Percentiles rank a stretch among this genome's conserved stretches.
phyloP scores from a whole-genome alignment of 2,113 vertebrate genomes.

The Numida meleagris region DNA sequence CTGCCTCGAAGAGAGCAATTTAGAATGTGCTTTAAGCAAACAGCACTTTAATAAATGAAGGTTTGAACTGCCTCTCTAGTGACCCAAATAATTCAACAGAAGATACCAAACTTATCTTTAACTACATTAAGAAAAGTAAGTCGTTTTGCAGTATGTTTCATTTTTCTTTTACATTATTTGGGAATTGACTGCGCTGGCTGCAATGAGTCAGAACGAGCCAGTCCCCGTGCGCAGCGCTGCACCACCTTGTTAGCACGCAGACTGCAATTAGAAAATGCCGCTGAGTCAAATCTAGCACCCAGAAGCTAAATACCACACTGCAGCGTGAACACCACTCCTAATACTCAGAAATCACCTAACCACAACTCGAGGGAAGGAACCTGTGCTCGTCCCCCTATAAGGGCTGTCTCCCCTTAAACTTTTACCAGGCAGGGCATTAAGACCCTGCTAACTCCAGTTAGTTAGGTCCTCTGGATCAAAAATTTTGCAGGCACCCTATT shows the following conservation, averaged over 20 bases:
- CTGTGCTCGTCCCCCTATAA: rapidly evolving
- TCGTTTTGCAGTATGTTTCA: neutral
- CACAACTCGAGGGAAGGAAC: neutral
- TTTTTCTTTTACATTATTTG: neutral
- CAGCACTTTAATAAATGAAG: constrained; percentile 42
- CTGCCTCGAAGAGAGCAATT: constrained; percentile 16
- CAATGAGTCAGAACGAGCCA: neutral
- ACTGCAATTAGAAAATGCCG: neutral
- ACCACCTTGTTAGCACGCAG: neutral
- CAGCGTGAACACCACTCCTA: neutral
- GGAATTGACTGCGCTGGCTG: neutral
- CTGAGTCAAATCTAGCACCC: constrained; percentile 41
- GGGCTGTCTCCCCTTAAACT: neutral
- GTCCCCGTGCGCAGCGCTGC: neutral
- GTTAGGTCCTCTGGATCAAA: neutral
- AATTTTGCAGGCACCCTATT: neutral
- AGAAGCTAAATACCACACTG: constrained; percentile 24
- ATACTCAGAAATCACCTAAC: neutral
- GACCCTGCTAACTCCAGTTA: neutral
- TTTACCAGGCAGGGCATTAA: neutral
- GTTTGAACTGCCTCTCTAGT: neutral
- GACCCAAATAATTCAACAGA: constrained; percentile 11
- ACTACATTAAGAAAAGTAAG: neutral
- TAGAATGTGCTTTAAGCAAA: constrained; percentile 17
- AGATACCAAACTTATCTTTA: neutral